Base-by-base conservation (phyloP, 2,113 vertebrate genomes). In the Meriones unguiculatus region DNA sequence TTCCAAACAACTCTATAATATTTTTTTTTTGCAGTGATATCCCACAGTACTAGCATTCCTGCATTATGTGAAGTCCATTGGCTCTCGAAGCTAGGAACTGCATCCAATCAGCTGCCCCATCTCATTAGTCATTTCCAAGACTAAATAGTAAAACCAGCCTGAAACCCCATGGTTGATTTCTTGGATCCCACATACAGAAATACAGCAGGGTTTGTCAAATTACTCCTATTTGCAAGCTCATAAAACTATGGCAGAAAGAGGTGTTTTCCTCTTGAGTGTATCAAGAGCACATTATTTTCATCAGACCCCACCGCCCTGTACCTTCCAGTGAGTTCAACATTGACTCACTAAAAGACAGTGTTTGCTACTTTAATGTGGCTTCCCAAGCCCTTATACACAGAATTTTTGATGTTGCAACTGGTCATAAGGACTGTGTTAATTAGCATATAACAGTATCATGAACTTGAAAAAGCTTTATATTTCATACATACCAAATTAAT, bases 401-500 rank as follows among this genome's bases (percentile, higher is more conserved):
- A 95, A 93, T 67, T 75, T 93, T 89, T 93, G 25, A 81, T 92
- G 54, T 95, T 88, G 59, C 65, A 80, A 92, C 64, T 88, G 91
- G 95, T 97, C 85, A 96, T 81, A 95, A 92, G 52, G 8, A 85
- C 72, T 64, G n/a, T 88, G 59, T 87, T 97, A 96, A 97, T 96
- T 97, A 97, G 88, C 25, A 50, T 95, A 89, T 88, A 95, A 64
- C 59, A 92, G 75, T 93, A 95, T 92, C 80, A 93, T 88, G 80
- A 94, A 97, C 85, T 95, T 95, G 88, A 92, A 82, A 94, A 77
- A 85, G 89, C 5, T 95, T 95, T 92, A 72, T 92, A 93, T 88
- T 95, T 77, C 52, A 93, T 90, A 94, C 95, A 95, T 95, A 93
- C 28, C 76, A 73, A 92, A 95, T 78, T 97, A 97, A 96, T 96